Evolutionary conservation across 2,113 vertebrate species (phyloP), one percentile per base, ranked within the genome.

Genomic region (Tonatia bakeri): DNA sequence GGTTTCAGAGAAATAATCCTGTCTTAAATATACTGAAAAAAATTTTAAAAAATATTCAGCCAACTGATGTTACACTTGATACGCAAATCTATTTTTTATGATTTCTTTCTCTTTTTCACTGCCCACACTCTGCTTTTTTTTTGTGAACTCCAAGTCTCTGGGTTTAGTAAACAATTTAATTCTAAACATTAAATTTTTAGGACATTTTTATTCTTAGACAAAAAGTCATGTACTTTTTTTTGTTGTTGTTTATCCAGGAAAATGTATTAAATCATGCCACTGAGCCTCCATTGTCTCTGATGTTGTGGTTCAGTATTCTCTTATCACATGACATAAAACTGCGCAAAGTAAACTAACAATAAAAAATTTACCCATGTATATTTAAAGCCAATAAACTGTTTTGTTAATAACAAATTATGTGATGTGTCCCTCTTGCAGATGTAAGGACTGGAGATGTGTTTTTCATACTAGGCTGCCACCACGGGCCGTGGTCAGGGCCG

Each of bases 221-320:
- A 70, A 95, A 77, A 91, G n/a, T 40, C 9, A 33, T 26, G 6
- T 3, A 0, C 36, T 90, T 90, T 80, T 91, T 86, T 31, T 22
- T 67, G n/a, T n/a, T n/a, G n/a, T n/a, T 90, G 16, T 91, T 92
- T 86, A 54, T 92, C 9, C 65, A 82, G 50, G 76, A 93, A 95
- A 94, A 76, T n/a, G 76, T 19, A 73, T 65, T 72, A 91, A 93
- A 89, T 97, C 97, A 93, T 88, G 93, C 82, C 77, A 15, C 72
- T 61, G 87, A 92, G 81, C 95, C 84, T 94, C 61, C 6, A 28
- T 77, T 91, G 75, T 26, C 89, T 85, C 69, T 54, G 33, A 75
- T 76, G 28, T 31, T 43, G 43, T 61, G 94, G 95, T 87, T 97
- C 72, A 50, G 70, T 96, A 45, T 92, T 94, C 69, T 87, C 76